These are phyloP conservation scores for Excalfactoria chinensis DNA, from an alignment of 2,113 vertebrate species.

Conservation along the genomic window DNA sequence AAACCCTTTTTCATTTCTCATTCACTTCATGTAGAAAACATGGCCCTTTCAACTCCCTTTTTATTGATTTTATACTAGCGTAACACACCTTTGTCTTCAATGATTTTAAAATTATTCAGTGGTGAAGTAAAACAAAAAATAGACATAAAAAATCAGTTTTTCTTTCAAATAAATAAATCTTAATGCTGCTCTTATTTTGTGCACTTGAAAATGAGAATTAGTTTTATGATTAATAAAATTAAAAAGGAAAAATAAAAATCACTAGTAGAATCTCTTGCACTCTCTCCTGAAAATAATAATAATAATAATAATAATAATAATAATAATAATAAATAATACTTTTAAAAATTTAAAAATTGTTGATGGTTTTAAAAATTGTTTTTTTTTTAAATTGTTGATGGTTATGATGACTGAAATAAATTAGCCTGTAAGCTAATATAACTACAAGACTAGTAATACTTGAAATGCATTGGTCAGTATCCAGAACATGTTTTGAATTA, in stretches of 20 bases:
- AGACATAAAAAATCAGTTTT: not conserved
- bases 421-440: not conserved
- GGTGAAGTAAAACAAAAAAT: conserved; percentile 20
- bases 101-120: conserved; percentile 41
- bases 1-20: conserved; percentile 58
- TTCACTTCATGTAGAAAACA: conserved; percentile 31
- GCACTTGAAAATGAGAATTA: not conserved
- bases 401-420: not conserved
- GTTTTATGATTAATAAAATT: not conserved
- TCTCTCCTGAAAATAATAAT: not conserved
- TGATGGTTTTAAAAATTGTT: no score
- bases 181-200: not conserved
- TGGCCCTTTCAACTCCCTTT: conserved; percentile 19
- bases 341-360: no score
- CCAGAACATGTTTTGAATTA: not conserved
- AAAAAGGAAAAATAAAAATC: not conserved
- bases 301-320: no score
- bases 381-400: not conserved
- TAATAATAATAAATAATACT: no score
- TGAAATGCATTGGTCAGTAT: not conserved
- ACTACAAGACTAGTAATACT: not conserved
- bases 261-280: not conserved
- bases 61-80: conserved; percentile 35
- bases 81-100: conserved; percentile 41
- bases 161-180: not conserved